Evolutionary conservation across 2,888 invertebrate genomes (phyloP).

Genomic region (Cryptophagus acutangulus): DNA sequence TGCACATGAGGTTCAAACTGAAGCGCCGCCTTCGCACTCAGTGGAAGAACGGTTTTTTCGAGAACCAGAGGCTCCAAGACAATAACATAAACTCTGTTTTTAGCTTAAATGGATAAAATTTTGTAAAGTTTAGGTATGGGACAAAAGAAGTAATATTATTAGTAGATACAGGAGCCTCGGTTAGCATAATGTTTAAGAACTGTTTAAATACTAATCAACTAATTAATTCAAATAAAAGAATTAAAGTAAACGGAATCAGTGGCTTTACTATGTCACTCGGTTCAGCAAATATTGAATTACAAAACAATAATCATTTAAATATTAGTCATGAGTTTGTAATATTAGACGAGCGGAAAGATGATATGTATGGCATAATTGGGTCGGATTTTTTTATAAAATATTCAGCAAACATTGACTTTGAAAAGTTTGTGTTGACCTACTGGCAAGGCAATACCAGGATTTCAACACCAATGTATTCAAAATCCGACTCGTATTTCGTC

Average conservation of each 20-base stretch:
- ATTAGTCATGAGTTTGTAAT: conserved; percentile 10
- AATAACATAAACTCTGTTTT: background rate
- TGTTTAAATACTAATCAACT: conserved; percentile 5
- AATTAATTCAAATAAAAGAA: conserved; percentile 7
- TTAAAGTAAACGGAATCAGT: conserved; percentile 10
- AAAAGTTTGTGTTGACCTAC: conserved; percentile 1
- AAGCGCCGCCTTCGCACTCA: background rate
- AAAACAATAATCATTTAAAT: conserved; percentile 3
- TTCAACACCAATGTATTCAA: background rate
- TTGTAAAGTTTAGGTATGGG: conserved; percentile 8
- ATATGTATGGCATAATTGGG: conserved; percentile 11
- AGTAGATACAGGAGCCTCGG: conserved; percentile 13
- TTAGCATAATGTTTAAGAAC: conserved; percentile 11
- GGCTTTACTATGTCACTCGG: conserved; percentile 9
- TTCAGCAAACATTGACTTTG: conserved; percentile 11
- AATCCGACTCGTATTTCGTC: background rate
- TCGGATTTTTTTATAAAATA: conserved; percentile 10
- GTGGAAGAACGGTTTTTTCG: background rate
- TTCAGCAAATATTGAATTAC: conserved; percentile 8
- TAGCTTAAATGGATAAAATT: conserved; percentile 9
- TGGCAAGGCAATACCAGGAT: background rate
- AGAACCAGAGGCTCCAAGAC: background rate
- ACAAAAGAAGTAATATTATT: conserved; percentile 6
- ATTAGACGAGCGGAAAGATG: background rate
- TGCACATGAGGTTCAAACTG: background rate